Conservation (phyloP, 2,888 invertebrate species). For the Pyrocoelia pectoralis region DNA sequence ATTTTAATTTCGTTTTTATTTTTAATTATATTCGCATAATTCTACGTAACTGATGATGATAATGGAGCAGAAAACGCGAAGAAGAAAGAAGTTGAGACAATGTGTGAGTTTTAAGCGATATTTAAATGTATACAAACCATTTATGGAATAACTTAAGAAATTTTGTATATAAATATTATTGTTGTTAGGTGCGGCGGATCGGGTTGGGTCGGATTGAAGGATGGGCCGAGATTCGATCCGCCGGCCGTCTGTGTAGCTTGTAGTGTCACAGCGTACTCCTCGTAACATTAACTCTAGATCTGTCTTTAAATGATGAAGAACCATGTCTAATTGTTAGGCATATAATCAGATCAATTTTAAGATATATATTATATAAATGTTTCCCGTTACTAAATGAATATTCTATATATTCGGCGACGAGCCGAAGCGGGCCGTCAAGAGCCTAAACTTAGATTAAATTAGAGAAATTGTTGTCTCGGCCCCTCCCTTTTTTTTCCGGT, state of each 20-base stretch:
- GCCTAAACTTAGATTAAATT: slow-evolving; percentile 55
- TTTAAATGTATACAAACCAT: slow-evolving; percentile 58
- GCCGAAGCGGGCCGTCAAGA: slow-evolving; percentile 29
- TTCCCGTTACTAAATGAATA: slow-evolving; percentile 62
- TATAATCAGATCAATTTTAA: slow-evolving; percentile 59
- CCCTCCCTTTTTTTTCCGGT: background rate
- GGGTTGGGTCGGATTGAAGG: slow-evolving; percentile 18
- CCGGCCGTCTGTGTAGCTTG: slow-evolving; percentile 57
- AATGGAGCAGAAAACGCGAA: slow-evolving; percentile 50
- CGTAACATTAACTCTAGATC: slow-evolving; percentile 52
- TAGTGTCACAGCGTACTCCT: slow-evolving; percentile 57
- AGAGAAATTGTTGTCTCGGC: background rate
- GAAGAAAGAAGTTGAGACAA: slow-evolving; percentile 55
- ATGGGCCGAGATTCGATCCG: slow-evolving; percentile 36
- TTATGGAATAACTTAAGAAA: slow-evolving; percentile 56
- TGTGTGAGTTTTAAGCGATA: slow-evolving; percentile 48
- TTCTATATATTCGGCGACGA: slow-evolving; percentile 49
- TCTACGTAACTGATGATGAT: slow-evolving; percentile 43
- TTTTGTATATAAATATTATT: slow-evolving; percentile 59
- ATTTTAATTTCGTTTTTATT: slow-evolving; percentile 51
- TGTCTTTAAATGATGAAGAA: slow-evolving; percentile 48
- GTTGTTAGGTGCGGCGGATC: slow-evolving; percentile 51
- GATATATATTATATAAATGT: slow-evolving; percentile 62
- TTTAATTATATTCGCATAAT: slow-evolving; percentile 44
- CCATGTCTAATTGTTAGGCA: slow-evolving; percentile 59